A percentile compares a stretch with the other conserved stretches of the same genome.
phyloP scores from a whole-genome alignment of 2,888 invertebrate genomes.

The Meta bourneti region DNA sequence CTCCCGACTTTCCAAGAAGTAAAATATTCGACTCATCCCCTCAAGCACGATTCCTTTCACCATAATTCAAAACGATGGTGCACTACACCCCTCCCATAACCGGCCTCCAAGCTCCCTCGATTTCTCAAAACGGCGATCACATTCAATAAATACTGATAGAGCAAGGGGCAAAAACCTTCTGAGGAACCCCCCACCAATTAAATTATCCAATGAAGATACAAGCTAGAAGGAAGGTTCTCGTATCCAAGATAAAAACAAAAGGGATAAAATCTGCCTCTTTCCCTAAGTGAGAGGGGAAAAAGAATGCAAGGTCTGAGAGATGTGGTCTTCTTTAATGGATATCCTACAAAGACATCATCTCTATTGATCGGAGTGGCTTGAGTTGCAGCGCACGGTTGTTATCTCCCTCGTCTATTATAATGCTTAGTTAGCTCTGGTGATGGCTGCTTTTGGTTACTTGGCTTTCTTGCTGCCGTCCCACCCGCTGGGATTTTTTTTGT shows the following conservation, averaged over 20 bases:
- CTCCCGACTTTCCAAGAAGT: neutral
- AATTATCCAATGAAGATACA: neutral
- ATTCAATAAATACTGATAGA: neutral
- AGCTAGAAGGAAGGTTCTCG: neutral
- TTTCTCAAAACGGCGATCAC: neutral
- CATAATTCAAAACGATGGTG: neutral
- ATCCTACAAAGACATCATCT: conserved; percentile 23
- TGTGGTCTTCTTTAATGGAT: conserved; percentile 17
- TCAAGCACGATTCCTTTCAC: neutral
- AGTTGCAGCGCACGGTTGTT: conserved; percentile 2
- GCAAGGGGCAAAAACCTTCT: neutral
- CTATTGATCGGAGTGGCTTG: conserved; percentile 30
- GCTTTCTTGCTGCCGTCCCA: neutral
- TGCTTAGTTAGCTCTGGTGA: conserved; percentile 21
- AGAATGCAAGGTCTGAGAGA: neutral
- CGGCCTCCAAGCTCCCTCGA: too few species aligned
- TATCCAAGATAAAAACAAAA: neutral
- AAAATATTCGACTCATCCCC: neutral
- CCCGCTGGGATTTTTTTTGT: neutral
- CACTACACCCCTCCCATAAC: too few species aligned
- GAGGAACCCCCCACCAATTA: neutral
- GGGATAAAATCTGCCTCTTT: neutral
- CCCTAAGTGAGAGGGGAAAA: neutral
- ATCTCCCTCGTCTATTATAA: conserved; percentile 25
- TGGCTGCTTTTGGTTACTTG: conserved; percentile 4